A percentile compares a stretch with the other conserved stretches of the same genome.
phyloP scores from a whole-genome alignment of 1,140 invertebrate genomes.

The Tetranychus cinnabarinus region DNA sequence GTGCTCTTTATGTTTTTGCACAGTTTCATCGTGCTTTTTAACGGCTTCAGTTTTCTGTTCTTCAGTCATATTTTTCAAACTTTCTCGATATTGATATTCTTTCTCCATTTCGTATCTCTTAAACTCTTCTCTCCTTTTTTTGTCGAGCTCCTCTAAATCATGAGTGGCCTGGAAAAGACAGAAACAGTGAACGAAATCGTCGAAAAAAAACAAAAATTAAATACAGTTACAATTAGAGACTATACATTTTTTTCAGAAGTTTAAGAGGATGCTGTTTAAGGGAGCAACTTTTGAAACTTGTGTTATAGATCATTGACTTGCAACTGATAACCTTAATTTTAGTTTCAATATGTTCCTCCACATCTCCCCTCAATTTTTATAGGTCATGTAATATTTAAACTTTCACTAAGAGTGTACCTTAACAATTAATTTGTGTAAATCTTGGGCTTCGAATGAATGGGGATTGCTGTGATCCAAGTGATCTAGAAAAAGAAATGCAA shows the following conservation, averaged over 20 bases:
- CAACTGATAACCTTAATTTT: too few relatives aligned
- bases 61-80: slow-evolving; percentile 35
- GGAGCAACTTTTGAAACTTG: too few relatives aligned
- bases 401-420: slow-evolving; percentile 32
- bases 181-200: too few relatives aligned
- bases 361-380: too few relatives aligned
- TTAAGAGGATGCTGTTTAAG: too few relatives aligned
- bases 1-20: slow-evolving; percentile 74
- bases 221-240: background rate
- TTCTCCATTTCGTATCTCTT: slow-evolving; percentile 96
- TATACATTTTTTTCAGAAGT: background rate
- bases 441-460: slow-evolving; percentile 67
- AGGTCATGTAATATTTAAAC: too few relatives aligned
- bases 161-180: slow-evolving; percentile 32
- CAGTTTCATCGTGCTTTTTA: slow-evolving; percentile 34
- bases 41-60: slow-evolving; percentile 25
- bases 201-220: background rate
- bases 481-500: slow-evolving; percentile 16
- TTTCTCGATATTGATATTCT: slow-evolving; percentile 60
- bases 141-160: slow-evolving; percentile 68
- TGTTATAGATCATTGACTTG: too few relatives aligned
- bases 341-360: too few relatives aligned
- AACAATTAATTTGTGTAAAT: slow-evolving; percentile 69
- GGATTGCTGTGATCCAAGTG: slow-evolving; percentile 75
- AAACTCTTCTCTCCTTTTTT: slow-evolving; percentile 53